Conservation (phyloP, 2,113 vertebrate genomes). For the Dendrocopos noguchii region DNA sequence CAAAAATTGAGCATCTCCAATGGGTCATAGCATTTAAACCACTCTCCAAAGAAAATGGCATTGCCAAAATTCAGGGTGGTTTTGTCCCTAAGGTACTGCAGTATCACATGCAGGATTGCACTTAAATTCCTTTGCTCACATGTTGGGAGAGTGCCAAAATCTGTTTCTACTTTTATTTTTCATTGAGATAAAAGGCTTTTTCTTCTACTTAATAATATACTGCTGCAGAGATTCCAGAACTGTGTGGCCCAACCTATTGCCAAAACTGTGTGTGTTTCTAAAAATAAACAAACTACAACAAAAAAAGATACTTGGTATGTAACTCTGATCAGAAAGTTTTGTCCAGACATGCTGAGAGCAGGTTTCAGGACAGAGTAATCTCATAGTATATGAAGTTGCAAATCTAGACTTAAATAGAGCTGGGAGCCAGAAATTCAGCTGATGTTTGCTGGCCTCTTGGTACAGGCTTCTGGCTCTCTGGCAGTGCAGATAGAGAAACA, state of each 20-base stretch:
- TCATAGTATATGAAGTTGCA: not conserved
- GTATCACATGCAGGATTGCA: not conserved
- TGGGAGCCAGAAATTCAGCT: not conserved
- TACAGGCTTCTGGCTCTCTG: not conserved
- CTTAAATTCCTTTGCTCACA: not conserved
- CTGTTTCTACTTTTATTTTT: not conserved
- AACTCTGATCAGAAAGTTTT: not conserved
- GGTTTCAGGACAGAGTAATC: slow-evolving; percentile 13
- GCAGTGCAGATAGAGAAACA: not conserved
- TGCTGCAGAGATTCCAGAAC: not conserved
- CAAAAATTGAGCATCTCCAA: not conserved
- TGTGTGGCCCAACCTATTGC: not conserved
- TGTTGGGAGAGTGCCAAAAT: not conserved
- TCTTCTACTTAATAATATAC: not conserved
- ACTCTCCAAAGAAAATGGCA: not conserved
- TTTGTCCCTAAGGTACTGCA: not conserved
- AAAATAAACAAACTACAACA: not conserved
- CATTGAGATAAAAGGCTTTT: not conserved
- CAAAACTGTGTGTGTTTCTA: not conserved
- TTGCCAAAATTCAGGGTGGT: not conserved
- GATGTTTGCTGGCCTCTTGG: not conserved
- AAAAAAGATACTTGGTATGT: not conserved
- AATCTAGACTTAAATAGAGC: not conserved
- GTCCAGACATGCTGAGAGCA: slow-evolving; percentile 4
- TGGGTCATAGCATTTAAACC: not conserved